Evolutionary conservation across 2,797 vertebrate genomes (phyloP).

Genomic region (Sparidentex hasta): DNA sequence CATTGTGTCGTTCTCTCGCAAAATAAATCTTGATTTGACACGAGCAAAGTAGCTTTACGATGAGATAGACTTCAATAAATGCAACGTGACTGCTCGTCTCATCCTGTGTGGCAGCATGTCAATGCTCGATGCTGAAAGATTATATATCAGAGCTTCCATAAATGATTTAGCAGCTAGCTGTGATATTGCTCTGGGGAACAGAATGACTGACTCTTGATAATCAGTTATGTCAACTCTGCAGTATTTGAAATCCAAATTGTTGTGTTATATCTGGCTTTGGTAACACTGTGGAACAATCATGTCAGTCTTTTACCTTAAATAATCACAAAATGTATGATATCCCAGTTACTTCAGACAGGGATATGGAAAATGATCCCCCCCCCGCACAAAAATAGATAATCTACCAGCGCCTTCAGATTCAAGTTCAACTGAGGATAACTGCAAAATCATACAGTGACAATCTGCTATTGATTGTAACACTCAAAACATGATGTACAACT

Average conservation of each 20-base stretch:
- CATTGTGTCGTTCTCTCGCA: constrained; percentile 32
- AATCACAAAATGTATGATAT: constrained; percentile 14
- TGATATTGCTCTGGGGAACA: constrained; percentile 62
- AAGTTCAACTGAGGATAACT: constrained; percentile 28
- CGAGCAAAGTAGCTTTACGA: constrained; percentile 18
- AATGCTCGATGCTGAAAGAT: constrained; percentile 41
- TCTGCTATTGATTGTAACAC: constrained; percentile 5
- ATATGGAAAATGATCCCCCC: not conserved
- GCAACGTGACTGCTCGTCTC: constrained; percentile 4
- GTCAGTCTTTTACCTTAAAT: constrained; percentile 20
- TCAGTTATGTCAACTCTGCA: constrained; percentile 56
- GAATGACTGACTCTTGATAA: constrained; percentile 65
- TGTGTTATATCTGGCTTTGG: constrained; percentile 21
- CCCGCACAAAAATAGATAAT: constrained; percentile 13
- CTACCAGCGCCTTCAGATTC: constrained; percentile 14
- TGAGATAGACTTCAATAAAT: constrained; percentile 21
- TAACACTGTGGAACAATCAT: constrained; percentile 3
- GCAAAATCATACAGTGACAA: constrained; percentile 17
- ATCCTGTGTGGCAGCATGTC: constrained; percentile 42
- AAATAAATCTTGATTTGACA: constrained; percentile 54
- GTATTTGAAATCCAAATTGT: constrained; percentile 53
- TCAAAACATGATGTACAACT: not conserved
- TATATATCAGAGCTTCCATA: constrained; percentile 64
- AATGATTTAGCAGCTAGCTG: constrained; percentile 74
- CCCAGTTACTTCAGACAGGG: constrained; percentile 16